Evolutionary conservation across 2,888 invertebrate genomes (phyloP).

Genomic region (Panorpa germanica): DNA sequence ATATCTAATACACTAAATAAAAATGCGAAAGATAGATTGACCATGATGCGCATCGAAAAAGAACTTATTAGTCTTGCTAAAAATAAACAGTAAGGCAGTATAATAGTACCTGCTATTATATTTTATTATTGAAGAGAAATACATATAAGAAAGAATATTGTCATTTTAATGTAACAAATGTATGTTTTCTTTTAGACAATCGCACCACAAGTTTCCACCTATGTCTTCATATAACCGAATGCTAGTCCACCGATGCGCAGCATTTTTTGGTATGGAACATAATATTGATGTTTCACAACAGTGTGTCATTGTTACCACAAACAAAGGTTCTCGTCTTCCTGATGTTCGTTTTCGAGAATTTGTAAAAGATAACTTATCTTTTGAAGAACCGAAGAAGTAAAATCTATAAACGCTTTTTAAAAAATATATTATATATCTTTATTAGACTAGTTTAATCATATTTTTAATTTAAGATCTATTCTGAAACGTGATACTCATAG

Average conservation of each 20-base stretch:
- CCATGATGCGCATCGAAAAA: slow-evolving; percentile 72
- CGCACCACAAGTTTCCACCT: slow-evolving; percentile 68
- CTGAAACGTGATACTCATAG: slow-evolving; percentile 67
- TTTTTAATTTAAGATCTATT: slow-evolving; percentile 39
- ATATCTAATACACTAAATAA: slow-evolving; percentile 82
- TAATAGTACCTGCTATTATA: slow-evolving; percentile 5
- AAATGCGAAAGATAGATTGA: slow-evolving; percentile 70
- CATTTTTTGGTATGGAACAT: slow-evolving; percentile 87
- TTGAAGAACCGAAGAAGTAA: background rate
- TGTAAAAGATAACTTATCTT: background rate
- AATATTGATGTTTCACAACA: slow-evolving; percentile 72
- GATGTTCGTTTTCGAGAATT: too few species aligned
- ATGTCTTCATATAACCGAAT: slow-evolving; percentile 94
- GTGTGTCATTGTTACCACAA: slow-evolving; percentile 71
- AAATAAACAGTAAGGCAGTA: slow-evolving; percentile 47
- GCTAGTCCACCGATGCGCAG: slow-evolving; percentile 86
- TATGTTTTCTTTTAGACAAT: slow-evolving; percentile 22
- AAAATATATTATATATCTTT: too few species aligned
- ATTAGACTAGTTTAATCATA: too few species aligned
- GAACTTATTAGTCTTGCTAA: slow-evolving; percentile 69
- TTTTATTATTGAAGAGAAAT: slow-evolving; percentile 7
- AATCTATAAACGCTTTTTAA: too few species aligned
- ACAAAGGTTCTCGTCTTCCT: slow-evolving; percentile 27
- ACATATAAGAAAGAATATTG: background rate
- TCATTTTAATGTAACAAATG: slow-evolving; percentile 1